These are phyloP conservation scores for Coremacera marginata DNA, from an alignment of 2,888 invertebrate genomes.

Conservation along the genomic window DNA sequence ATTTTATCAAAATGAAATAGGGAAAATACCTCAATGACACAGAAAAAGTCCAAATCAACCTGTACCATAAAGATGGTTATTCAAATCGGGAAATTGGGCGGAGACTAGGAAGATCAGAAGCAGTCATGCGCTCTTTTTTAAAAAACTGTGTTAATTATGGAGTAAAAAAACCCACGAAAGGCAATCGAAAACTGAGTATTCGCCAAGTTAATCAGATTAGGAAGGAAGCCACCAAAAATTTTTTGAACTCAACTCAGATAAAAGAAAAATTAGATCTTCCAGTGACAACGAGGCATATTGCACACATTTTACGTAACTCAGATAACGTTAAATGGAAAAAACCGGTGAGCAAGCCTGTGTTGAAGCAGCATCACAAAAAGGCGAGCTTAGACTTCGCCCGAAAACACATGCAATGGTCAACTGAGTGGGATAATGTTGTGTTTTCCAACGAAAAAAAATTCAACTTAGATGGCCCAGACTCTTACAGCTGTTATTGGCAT, in stretches of 20 bases:
- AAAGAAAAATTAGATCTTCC: too few relatives aligned
- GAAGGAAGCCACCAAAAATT: not conserved
- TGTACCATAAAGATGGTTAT: not conserved
- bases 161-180: slow-evolving; percentile 1
- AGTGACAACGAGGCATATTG: too few relatives aligned
- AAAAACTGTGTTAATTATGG: not conserved
- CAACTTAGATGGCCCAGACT: slow-evolving; percentile 5
- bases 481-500: slow-evolving; percentile 8
- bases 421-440: too few relatives aligned
- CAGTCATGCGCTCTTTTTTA: not conserved
- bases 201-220: not conserved
- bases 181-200: slow-evolving; percentile 5
- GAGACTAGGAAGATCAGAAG: slow-evolving; percentile 1
- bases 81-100: not conserved
- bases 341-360: too few relatives aligned
- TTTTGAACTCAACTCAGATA: too few relatives aligned
- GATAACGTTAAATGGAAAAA: too few relatives aligned
- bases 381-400: too few relatives aligned
- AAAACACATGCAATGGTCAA: too few relatives aligned
- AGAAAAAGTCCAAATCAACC: not conserved
- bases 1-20: not conserved
- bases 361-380: too few relatives aligned
- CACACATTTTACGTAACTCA: too few relatives aligned
- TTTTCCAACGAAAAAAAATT: not conserved
- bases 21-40: slow-evolving; percentile 6